Evolutionary conservation across 2,888 invertebrate genomes (phyloP).

Genomic region (Polydesmus complanatus): DNA sequence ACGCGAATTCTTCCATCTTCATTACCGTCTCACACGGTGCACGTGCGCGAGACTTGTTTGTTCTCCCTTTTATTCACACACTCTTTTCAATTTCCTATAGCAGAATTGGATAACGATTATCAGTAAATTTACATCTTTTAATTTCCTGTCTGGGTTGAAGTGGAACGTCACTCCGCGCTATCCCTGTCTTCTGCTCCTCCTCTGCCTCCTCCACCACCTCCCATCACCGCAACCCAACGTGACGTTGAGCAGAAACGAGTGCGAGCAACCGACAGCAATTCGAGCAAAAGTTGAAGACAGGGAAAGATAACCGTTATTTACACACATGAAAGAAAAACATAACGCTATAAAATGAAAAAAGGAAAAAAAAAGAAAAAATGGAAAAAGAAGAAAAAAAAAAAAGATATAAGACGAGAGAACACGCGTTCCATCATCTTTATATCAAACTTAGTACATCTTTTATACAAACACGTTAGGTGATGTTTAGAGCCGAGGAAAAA

Average conservation of each 20-base stretch:
- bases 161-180: background rate
- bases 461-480: background rate
- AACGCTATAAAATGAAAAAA: background rate
- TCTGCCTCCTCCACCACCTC: background rate
- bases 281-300: background rate
- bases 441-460: background rate
- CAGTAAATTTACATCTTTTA: constrained; percentile 18
- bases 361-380: background rate
- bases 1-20: no score
- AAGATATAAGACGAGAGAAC: background rate
- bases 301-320: background rate
- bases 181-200: background rate
- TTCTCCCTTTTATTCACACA: background rate
- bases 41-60: background rate
- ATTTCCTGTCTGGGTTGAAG: constrained; percentile 15
- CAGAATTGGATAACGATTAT: constrained; percentile 15
- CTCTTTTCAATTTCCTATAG: constrained; percentile 14
- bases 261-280: background rate
- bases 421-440: background rate
- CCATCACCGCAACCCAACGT: background rate
- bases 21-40: background rate
- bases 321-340: background rate
- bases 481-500: no score
- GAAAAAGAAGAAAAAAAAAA: background rate
- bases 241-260: background rate